Evolutionary conservation across 2,797 vertebrate genomes (phyloP), one percentile per base, ranked within the genome.

Genomic region (Molothrus aeneus): DNA sequence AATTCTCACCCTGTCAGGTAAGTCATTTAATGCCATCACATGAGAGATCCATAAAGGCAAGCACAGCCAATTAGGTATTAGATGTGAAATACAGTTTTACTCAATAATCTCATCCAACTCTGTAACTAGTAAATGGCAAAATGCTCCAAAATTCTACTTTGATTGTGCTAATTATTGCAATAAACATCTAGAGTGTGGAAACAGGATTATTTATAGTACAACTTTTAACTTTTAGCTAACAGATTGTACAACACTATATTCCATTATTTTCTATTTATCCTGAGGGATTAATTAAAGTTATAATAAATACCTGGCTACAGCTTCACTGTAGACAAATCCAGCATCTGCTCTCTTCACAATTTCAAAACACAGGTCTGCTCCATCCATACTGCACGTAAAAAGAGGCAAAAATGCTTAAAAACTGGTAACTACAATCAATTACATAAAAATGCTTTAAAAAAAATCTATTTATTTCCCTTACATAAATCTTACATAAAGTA

Each of bases 251-350:
- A 68, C 29, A 90, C 28, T 24, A 48, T 79, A 89, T 53, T 93
- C 15, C 60, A 61, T 71, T 92, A 12, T 70, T 81, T 91, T 51
- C 72, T 60, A 82, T 81, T 82, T 93, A 91, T 47, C 74, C 74
- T 29, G 25, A 59, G 40, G 59, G 22, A 96, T 87, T 91, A 83
- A 65, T 81, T 84, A 90, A 82, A 95, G 91, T 89, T 34, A 74
- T 36, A 94, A 92, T 85, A 97, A 97, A 91, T 98, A 99, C 99
- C 99, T 99, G 97, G 99, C 99, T 94, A 99, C 99, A 28, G 99
- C 99, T 97, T 99, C 99, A 12, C 99, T 99, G 98, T 99, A 99
- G 88, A 99, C 99, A 95, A 99, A 99, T 54, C 99, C 99, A 89
- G 99, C 99, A 53, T 99, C 99, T 10, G 99, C 99, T 96, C 99